Evolutionary conservation across 2,888 invertebrate genomes (phyloP).

Genomic region (Zeuzera pyrina): DNA sequence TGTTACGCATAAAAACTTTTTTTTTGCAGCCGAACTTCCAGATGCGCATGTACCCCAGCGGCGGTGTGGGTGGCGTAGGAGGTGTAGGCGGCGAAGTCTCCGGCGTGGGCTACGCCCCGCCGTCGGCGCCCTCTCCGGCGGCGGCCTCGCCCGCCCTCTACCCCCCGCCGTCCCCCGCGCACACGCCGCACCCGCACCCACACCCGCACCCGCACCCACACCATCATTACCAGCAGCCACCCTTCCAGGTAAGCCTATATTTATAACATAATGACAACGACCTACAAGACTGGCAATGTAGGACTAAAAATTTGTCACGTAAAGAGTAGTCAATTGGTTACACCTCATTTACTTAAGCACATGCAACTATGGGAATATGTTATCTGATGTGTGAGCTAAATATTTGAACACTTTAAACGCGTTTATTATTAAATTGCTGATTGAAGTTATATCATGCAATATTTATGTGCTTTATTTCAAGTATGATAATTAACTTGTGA

Average conservation of each 20-base stretch:
- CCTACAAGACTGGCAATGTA: not conserved
- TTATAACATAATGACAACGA: not conserved
- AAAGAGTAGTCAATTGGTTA: too few species aligned
- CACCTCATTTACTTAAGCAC: too few species aligned
- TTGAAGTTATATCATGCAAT: too few species aligned
- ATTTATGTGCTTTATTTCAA: too few species aligned
- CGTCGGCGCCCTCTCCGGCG: slow-evolving; percentile 53
- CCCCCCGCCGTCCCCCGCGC: slow-evolving; percentile 66
- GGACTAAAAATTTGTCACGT: too few species aligned
- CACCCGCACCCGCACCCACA: slow-evolving; percentile 24
- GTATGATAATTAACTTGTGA: too few species aligned
- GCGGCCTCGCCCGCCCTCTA: slow-evolving; percentile 62
- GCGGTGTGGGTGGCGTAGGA: slow-evolving; percentile 24
- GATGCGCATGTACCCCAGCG: slow-evolving; percentile 79
- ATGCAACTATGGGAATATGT: too few species aligned
- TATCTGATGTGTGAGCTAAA: too few species aligned
- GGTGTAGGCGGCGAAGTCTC: slow-evolving; percentile 32
- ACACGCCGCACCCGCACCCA: slow-evolving; percentile 60
- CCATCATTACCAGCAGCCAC: slow-evolving; percentile 58
- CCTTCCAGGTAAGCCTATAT: slow-evolving; percentile 44
- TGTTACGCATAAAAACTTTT: not conserved
- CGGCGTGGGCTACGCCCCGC: slow-evolving; percentile 44
- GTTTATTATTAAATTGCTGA: too few species aligned
- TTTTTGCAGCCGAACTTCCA: slow-evolving; percentile 24
- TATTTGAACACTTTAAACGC: too few species aligned